Conservation (phyloP, 2,888 invertebrate genomes). For the Anarsia innoxiella region DNA sequence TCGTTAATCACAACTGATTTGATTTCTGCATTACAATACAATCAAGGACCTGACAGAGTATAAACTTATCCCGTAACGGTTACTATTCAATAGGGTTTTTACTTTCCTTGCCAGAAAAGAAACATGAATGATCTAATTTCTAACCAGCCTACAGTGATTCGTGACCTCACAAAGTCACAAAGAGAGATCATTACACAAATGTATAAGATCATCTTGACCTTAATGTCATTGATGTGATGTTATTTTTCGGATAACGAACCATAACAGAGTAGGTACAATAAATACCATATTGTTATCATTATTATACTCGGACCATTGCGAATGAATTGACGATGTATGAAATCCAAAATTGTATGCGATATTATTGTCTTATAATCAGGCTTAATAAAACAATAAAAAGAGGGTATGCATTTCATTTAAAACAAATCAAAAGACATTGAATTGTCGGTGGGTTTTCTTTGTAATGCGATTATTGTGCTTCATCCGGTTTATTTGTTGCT, state of each 20-base stretch:
- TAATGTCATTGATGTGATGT: constrained; percentile 2
- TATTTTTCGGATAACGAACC: constrained; percentile 1
- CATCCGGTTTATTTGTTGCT: no score
- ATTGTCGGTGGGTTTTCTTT: no score
- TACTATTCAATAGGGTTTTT: no score
- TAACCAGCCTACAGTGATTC: neutral
- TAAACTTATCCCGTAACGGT: no score
- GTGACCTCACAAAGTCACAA: constrained; percentile 3
- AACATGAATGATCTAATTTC: neutral
- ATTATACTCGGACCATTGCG: neutral
- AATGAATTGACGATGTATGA: constrained; percentile 5
- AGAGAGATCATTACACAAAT: neutral
- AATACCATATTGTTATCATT: neutral
- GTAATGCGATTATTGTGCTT: no score
- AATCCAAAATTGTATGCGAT: constrained; percentile 1
- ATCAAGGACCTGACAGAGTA: no score
- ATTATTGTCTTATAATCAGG: neutral
- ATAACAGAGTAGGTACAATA: neutral
- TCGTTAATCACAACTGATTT: no score
- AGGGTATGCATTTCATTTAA: no score
- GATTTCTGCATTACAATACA: no score
- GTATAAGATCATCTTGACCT: constrained; percentile 6
- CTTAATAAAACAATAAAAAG: neutral
- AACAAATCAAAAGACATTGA: no score
- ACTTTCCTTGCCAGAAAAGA: no score